Conservation (phyloP, 2,797 vertebrate species). For the Peromyscus eremicus region DNA sequence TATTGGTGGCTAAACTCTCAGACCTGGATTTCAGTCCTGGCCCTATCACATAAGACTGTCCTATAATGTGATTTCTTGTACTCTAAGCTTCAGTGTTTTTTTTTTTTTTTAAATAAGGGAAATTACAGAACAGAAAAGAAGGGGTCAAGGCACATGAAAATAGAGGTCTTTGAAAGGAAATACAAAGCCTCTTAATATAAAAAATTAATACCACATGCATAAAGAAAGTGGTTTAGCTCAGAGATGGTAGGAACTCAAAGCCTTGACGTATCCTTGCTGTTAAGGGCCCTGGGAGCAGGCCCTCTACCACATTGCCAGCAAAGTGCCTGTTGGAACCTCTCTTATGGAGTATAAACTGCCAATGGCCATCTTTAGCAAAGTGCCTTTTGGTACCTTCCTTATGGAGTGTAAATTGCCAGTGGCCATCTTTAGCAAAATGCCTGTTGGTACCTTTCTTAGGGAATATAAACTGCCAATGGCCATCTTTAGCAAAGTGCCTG, state of each 20-base stretch:
- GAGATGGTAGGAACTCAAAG: not conserved
- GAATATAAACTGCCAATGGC: too few species aligned
- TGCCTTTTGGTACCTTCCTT: too few species aligned
- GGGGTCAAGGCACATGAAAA: not conserved
- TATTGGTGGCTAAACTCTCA: not conserved
- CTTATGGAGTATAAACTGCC: too few species aligned
- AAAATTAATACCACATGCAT: not conserved
- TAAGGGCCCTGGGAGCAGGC: not conserved
- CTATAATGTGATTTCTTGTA: not conserved
- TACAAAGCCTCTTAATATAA: not conserved
- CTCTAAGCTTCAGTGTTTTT: not conserved
- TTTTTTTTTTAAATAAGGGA: not conserved
- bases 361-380: not conserved
- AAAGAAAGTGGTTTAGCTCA: not conserved
- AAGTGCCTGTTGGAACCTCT: not conserved
- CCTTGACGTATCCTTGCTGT: not conserved
- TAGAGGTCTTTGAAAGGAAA: not conserved
- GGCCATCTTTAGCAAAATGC: too few species aligned
- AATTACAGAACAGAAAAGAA: not conserved
- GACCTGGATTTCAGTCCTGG: not conserved
- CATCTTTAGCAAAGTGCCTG: too few species aligned
- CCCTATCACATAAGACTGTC: not conserved
- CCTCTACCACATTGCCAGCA: too few species aligned
- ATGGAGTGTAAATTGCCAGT: too few species aligned
- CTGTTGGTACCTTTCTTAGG: too few species aligned